Evolutionary conservation across 2,113 vertebrate genomes (phyloP).

Genomic region (Chloropsis hardwickii): DNA sequence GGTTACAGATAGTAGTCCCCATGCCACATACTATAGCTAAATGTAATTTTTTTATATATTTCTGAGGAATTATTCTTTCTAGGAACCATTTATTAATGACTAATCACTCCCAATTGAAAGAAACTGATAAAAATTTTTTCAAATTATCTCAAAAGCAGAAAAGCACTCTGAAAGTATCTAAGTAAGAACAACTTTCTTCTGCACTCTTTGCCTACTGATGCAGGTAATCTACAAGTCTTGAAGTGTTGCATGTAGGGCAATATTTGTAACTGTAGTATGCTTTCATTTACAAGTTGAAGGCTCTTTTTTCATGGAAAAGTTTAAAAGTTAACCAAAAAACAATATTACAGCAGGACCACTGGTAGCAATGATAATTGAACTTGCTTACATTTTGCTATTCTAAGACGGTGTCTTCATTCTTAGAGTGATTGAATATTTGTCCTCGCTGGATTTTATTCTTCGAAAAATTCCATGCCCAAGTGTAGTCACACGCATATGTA

Average conservation of each 20-base stretch:
- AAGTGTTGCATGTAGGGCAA: not conserved
- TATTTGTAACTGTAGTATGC: not conserved
- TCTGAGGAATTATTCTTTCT: not conserved
- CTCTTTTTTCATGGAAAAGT: not conserved
- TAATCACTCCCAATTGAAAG: not conserved
- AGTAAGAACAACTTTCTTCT: not conserved
- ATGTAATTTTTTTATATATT: not conserved
- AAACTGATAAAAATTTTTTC: not conserved
- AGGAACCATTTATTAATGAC: not conserved
- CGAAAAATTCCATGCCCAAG: not conserved
- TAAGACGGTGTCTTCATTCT: not conserved
- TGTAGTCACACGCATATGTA: not conserved
- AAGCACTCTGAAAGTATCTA: not conserved
- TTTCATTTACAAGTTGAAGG: not conserved
- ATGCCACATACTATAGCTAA: not conserved
- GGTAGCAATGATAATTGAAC: not conserved
- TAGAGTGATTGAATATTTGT: not conserved
- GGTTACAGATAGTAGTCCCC: not conserved
- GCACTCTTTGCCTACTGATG: not conserved
- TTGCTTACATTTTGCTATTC: not conserved
- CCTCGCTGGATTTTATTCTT: not conserved
- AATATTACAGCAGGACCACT: not conserved
- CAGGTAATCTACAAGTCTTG: not conserved
- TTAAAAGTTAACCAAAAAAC: not conserved
- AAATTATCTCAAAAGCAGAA: not conserved